Conservation (phyloP, 1,140 invertebrate species). For the Steinernema khuongi region DNA sequence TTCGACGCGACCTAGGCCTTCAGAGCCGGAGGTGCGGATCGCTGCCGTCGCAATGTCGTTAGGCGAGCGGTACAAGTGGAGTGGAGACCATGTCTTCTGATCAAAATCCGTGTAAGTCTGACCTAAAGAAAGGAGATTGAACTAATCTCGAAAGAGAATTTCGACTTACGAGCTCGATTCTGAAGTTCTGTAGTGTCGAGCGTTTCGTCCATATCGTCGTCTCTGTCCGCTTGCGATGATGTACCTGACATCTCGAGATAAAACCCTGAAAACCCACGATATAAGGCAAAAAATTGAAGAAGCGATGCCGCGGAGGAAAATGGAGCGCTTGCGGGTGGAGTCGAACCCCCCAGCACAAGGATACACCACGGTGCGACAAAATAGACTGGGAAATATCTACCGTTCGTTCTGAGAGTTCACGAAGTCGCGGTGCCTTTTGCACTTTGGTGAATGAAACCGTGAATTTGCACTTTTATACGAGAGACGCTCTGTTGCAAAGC, state of each 20-base stretch:
- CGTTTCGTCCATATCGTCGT: too few species aligned
- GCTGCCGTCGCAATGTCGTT: background rate
- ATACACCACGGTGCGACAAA: background rate
- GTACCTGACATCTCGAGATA: too few species aligned
- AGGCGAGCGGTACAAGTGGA: background rate
- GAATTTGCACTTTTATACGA: too few species aligned
- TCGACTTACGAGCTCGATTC: too few species aligned
- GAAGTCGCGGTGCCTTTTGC: too few species aligned
- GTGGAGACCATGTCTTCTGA: background rate
- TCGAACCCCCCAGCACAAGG: background rate
- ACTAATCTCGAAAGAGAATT: too few species aligned
- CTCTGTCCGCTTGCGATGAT: too few species aligned
- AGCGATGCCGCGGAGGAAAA: background rate
- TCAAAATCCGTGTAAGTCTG: background rate
- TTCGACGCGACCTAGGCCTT: background rate
- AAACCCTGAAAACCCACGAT: too few species aligned
- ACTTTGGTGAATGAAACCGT: too few species aligned
- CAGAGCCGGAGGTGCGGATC: background rate
- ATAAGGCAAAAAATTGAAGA: background rate
- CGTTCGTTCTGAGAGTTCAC: too few species aligned
- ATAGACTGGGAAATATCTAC: background rate
- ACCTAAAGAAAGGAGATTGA: background rate
- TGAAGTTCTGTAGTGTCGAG: too few species aligned
- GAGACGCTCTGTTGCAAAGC: too few species aligned
- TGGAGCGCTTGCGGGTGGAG: background rate